Evolutionary conservation across 2,113 vertebrate species (phyloP), one percentile per base, ranked within the genome.

Genomic region (Andinoacara biseriatus): DNA sequence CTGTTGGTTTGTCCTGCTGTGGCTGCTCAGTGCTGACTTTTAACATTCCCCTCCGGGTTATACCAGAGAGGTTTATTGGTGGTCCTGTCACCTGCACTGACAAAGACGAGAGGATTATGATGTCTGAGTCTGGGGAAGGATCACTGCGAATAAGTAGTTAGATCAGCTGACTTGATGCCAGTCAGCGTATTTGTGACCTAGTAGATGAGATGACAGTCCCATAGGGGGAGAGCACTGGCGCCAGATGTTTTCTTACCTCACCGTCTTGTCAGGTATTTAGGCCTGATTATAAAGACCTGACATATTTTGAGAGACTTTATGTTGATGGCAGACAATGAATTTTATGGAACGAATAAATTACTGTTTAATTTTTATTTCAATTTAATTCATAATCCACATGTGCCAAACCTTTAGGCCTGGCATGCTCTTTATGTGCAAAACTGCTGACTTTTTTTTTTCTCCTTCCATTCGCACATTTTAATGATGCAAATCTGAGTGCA

Each of bases 21-120:
- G 15, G 63, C 60, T 22, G 52, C 74, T 46, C 57, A 72, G 20
- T 40, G 35, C 59, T 76, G 56, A 86, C 63, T 77, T 43, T 18
- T 74, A 74, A 58, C 33, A 40, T 59, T 78, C 56, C 82, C 80
- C 58, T 52, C 82, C 63, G 63, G 54, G 67, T 90, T 38, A 74
- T 3, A 65, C 26, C 76, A 43, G 43, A 43, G 54, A 78, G 79
- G 33, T 83, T 79, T 74, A 29, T n/a, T 40, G 59, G 74, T 77
- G 78, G 81, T 61, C 65, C 74, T 77, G 76, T 82, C 75, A 69
- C 75, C 49, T 54, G 60, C 65, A 72, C 58, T 67, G 62, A 83
- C 24, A 76, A 58, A 38, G 33, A 76, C 35, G 13, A 58, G 61
- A 78, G 65, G 61, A 78, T 81, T 74, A 85, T 78, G 10, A 69